Evolutionary conservation across 2,113 vertebrate genomes (phyloP).

Genomic region (Passer montanus): DNA sequence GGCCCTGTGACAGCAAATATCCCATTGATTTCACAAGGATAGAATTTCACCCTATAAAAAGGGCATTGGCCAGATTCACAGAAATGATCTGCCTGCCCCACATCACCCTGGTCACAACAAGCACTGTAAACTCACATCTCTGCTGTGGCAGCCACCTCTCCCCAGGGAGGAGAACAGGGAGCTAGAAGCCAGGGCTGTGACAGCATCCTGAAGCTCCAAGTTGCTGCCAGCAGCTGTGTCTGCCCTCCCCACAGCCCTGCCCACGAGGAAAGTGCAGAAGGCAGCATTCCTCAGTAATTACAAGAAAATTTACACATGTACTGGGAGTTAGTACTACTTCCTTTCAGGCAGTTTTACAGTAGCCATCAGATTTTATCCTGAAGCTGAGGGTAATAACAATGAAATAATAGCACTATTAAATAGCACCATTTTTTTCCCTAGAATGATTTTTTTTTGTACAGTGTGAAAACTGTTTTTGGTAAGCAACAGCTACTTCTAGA

Average conservation of each 20-base stretch:
- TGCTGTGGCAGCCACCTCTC: accelerated
- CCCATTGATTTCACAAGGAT: conserved; percentile 9
- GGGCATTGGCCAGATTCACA: conserved; percentile 17
- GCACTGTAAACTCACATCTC: not conserved
- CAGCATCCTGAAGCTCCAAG: not conserved
- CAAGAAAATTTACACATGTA: not conserved
- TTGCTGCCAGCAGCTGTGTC: accelerated
- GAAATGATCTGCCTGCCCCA: not conserved
- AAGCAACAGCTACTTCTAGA: not conserved
- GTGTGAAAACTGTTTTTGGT: not conserved
- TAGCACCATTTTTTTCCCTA: not conserved
- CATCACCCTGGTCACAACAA: not conserved
- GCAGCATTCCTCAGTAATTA: not conserved
- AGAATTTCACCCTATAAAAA: conserved; percentile 56
- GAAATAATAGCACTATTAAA: conserved; percentile 49
- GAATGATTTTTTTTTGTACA: not conserved
- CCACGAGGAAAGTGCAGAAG: not conserved
- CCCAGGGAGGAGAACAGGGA: accelerated
- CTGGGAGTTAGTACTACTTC: not conserved
- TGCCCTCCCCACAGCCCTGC: not conserved
- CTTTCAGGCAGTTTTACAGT: conserved; percentile 23
- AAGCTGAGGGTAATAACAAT: conserved; percentile 45
- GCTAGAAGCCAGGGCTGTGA: not conserved
- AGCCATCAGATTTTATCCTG: conserved; percentile 33
- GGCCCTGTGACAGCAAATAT: not conserved